These are phyloP conservation scores for Crocodylus rhombifer DNA, from an alignment of 2,797 vertebrate species.

Conservation along the genomic window DNA sequence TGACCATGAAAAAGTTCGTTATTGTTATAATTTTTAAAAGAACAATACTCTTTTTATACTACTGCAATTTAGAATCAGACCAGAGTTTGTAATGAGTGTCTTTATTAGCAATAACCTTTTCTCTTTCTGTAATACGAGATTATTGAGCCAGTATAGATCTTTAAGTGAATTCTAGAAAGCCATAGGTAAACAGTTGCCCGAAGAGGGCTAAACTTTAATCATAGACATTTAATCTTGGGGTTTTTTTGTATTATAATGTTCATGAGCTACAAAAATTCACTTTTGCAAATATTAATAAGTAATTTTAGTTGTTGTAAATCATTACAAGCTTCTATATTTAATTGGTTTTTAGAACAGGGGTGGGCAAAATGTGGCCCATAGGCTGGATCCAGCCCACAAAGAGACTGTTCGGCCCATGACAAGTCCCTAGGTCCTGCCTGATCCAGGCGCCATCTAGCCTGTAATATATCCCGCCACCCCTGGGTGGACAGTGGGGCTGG, in stretches of 20 bases:
- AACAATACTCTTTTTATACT: not conserved
- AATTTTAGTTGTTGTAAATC: too few relatives aligned
- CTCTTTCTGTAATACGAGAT: not conserved
- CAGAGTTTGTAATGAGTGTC: not conserved
- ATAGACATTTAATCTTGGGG: not conserved
- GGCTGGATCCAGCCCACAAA: too few relatives aligned
- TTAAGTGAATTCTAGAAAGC: not conserved
- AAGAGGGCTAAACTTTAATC: not conserved
- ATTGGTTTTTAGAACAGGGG: too few relatives aligned
- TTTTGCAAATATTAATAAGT: not conserved
- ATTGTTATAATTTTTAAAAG: slow-evolving; percentile 2
- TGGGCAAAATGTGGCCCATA: too few relatives aligned
- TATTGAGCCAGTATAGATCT: not conserved
- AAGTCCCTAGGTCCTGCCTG: too few relatives aligned
- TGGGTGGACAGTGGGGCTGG: too few relatives aligned
- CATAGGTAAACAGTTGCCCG: not conserved
- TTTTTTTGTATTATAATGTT: not conserved
- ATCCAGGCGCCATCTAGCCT: too few relatives aligned
- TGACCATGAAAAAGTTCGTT: not conserved
- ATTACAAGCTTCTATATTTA: too few relatives aligned
- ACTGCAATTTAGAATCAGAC: slow-evolving; percentile 24
- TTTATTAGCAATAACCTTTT: slow-evolving; percentile 3
- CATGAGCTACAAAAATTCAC: not conserved
- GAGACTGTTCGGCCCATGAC: too few relatives aligned
- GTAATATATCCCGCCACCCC: too few relatives aligned